Conservation (phyloP, 2,888 invertebrate genomes). For the Thereva unica region DNA sequence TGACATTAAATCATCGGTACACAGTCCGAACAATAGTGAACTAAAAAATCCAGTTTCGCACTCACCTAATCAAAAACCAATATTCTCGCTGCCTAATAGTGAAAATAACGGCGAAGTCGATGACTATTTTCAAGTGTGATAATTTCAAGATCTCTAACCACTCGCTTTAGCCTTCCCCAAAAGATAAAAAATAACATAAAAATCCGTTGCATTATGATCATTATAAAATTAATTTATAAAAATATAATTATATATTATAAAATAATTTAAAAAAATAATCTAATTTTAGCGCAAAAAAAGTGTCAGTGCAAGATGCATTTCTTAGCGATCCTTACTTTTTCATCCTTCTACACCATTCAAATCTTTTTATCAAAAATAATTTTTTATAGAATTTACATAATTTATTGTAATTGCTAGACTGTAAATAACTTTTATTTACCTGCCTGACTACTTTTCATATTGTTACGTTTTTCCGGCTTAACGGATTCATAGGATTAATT, state of each 20-base stretch:
- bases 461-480: no score
- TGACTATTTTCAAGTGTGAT: constrained; percentile 59
- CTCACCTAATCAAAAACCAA: constrained; percentile 27
- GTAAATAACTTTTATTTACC: constrained; percentile 33
- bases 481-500: no score
- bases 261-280: no score
- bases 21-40: constrained; percentile 3
- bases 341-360: constrained; percentile 9
- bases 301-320: background rate
- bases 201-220: constrained; percentile 25
- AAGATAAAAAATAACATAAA: constrained; percentile 7
- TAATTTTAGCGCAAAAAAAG: background rate
- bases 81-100: constrained; percentile 38
- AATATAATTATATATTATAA: no score
- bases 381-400: constrained; percentile 27
- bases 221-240: constrained; percentile 19
- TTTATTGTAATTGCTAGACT: constrained; percentile 11
- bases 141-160: constrained; percentile 1
- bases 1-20: constrained; percentile 29
- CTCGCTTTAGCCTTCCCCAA: no score
- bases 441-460: constrained; percentile 20
- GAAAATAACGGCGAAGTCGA: constrained; percentile 52
- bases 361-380: constrained; percentile 10
- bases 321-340: background rate
- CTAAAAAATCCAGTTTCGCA: background rate